Evolutionary conservation across 1,140 invertebrate genomes (phyloP), one percentile per base, ranked within the genome.

Genomic region (Microplitis demolitor): DNA sequence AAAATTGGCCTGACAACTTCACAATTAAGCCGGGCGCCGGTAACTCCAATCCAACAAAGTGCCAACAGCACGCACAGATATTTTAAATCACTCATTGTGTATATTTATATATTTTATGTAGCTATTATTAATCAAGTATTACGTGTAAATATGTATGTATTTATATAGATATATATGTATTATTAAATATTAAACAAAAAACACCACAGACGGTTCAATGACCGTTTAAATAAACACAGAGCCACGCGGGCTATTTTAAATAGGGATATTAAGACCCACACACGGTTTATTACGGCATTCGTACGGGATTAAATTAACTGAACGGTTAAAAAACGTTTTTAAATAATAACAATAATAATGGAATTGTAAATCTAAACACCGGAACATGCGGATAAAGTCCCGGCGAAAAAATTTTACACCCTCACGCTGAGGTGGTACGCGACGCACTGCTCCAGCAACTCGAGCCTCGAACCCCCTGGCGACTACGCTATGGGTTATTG

Each of bases 1-100:
- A 87, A 84, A 71, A 86, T 81, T 63, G 84, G 76, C 61, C 75
- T 82, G 75, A 87, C 85, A 63, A 80, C 78, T 64, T 81, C 80
- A 68, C 85, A 87, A 68, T 81, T 84, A 56, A 85, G 80, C 60
- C 78, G 80, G 56, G 81, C 82, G 67, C 73, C 76, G 11, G 73
- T 77, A 34, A 62, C 66, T 6, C 50, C 72, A 77, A 75, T 72
- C 67, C 80, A 78, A 76, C 77, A 72, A 63, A 84, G 69, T 76
- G 78, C 78, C 80, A 84, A 66, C 69, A 83, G 67, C 72, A 82
- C 75, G 75, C 81, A 85, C 77, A 82, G 75, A 71, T 78, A 79
- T 72, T 76, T 62, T 61, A 74, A 73, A 58, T 70, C 82, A 83
- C 80, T 83, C 80, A 81, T 85, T 50, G 75, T 82, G 24, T 77